Evolutionary conservation across 2,888 invertebrate species (phyloP), one percentile per base, ranked within the genome.

Genomic region (Sarcophaga variegata): DNA sequence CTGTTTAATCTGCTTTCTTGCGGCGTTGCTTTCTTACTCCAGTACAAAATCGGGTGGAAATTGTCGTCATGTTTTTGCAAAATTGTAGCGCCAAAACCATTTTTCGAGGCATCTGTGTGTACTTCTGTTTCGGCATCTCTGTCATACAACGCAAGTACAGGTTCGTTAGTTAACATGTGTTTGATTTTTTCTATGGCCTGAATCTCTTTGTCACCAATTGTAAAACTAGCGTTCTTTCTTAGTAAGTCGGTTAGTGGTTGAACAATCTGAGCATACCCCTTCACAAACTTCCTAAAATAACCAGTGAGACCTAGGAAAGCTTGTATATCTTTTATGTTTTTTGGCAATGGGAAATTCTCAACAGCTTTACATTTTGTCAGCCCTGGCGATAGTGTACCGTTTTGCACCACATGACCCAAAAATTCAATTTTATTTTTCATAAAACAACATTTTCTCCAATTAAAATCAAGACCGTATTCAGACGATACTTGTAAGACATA

Each of bases 1-100:
- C 84, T 85, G 37, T 84, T 85, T 12, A 64, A 79, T 4, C 67
- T 22, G 2, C n/a, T 12, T 20, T 87, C n/a, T 22, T 22, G 22
- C 22, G 22, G 22, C 22, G 22, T 22, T 22, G 22, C 22, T 22
- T 22, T 22, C 22, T 84, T 70, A 14, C 84, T 88, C 27, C 59
- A 72, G 17, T 22, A 72, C 6, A 25, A 45, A 70, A 85, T 71
- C 66, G 86, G 87, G 45, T 88, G 89, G 2, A 88, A 67, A 12
- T 80, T 12, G 12, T 70, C 27, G 22, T 22, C 22, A 22, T 22
- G 22, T 22, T 22, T 20, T 22, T 22, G 22, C 22, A 22, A 22
- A 22, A 22, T 22, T 22, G 22, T 22, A 22, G 22, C 22, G 22
- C 22, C 22, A 22, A 22, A 22, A 22, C 22, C 22, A 22, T 22